These are phyloP conservation scores for Zaprionus lachaisei DNA, from an alignment of 1,140 invertebrate genomes.

Conservation along the genomic window DNA sequence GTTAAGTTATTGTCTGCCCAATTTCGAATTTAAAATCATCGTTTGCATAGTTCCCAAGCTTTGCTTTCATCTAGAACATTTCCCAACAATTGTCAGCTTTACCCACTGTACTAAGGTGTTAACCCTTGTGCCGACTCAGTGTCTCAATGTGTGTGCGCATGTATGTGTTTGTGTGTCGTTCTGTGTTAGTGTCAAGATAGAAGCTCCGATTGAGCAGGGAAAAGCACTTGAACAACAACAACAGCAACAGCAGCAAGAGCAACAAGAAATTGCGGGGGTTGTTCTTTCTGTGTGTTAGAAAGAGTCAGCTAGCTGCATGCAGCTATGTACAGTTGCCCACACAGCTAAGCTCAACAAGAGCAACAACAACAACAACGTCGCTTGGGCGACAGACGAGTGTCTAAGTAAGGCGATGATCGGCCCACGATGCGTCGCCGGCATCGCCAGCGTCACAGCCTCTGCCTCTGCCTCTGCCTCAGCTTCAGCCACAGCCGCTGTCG, in stretches of 20 bases:
- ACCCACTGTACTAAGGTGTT: constrained; percentile 52
- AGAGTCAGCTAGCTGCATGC: constrained; percentile 59
- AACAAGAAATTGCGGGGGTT: constrained; percentile 61
- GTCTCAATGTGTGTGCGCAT: constrained; percentile 11
- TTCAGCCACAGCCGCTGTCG: background rate
- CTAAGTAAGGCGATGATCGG: constrained; percentile 80
- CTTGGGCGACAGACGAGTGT: constrained; percentile 75
- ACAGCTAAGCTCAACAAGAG: constrained; percentile 44
- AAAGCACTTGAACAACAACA: constrained; percentile 43
- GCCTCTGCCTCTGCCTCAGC: background rate
- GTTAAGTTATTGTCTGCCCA: background rate
- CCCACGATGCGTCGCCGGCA: constrained; percentile 61
- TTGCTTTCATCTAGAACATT: background rate
- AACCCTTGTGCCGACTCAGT: constrained; percentile 21
- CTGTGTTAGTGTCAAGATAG: constrained; percentile 51
- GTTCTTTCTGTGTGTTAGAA: constrained; percentile 43
- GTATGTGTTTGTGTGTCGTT: constrained; percentile 19
- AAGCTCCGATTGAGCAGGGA: constrained; percentile 60
- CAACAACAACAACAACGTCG: constrained; percentile 32
- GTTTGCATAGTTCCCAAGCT: too few relatives aligned
- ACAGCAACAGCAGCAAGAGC: background rate
- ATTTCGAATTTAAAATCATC: background rate
- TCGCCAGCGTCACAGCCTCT: constrained; percentile 13
- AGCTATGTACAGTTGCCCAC: constrained; percentile 74
- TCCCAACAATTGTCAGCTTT: background rate